Base-by-base conservation (phyloP, 1,140 invertebrate species). In the Brachionus asplanchnoidis region DNA sequence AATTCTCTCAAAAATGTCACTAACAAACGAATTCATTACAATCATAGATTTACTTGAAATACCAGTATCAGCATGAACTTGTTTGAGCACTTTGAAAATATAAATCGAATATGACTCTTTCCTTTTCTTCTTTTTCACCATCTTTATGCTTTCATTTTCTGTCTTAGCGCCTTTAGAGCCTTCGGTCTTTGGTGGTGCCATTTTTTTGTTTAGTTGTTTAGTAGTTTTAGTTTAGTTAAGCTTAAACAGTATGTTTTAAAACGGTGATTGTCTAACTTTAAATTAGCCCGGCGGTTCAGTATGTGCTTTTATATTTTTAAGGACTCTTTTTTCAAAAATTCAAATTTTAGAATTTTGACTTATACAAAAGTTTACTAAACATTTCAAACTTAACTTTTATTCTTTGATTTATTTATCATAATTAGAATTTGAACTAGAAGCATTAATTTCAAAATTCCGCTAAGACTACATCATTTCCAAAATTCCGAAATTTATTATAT, bases 31-130 rank as follows among this genome's bases (percentile, higher is more conserved):
- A 86, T 90, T 89, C 89, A 89, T 89, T 80, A 88, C 88, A n/a
- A 86, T 87, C 88, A 89, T 89, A 40, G 88, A 88, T 77, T 88
- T 89, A 86, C 86, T 86, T 12, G 92, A 93, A 50, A 94, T 92
- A 44, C 93, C 92, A 84, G 92, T 93, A 86, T 93, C 91, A 2
- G 92, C 92, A 87, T 93, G 93, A 89, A 93, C 93, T 87, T 93
- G 92, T 86, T 93, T 93, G 87, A 94, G 86, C 14, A 94, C 90
- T 86, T 93, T 94, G 88, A 92, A 93, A 23, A 93, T 91, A 88
- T 94, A 94, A 77, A 92, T 92, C 3, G 91, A 91, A 90, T 93
- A 94, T 80, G 90, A 92, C 87, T 94, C 92, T 89, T 92, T 85
- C 23, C 85, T 68, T 66, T 66, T 73, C 5, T 42, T 40, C 28